These are phyloP conservation scores for Dipodomys spectabilis DNA, from an alignment of 2,113 vertebrate genomes.

Conservation along the genomic window DNA sequence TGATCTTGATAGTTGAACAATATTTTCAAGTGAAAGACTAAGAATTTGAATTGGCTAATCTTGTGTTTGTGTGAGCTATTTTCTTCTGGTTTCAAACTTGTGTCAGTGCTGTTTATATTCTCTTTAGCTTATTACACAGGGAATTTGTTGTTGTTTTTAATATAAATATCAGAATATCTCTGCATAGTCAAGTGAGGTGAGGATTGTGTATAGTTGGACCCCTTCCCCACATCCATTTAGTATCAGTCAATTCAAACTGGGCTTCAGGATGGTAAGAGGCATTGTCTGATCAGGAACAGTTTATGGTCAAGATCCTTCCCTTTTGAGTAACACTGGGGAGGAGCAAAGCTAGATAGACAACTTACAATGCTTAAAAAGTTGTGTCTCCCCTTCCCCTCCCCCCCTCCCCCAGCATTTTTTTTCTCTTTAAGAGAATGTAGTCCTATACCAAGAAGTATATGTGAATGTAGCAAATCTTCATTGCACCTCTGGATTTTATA, in stretches of 20 bases:
- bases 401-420: background rate
- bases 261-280: background rate
- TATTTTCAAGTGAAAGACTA: conserved; percentile 45
- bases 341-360: background rate
- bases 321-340: background rate
- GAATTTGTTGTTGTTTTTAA: background rate
- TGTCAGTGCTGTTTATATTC: background rate
- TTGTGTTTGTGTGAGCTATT: background rate
- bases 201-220: conserved; percentile 9
- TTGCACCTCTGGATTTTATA: background rate
- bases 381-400: fast-evolving
- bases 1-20: conserved; percentile 15
- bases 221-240: background rate
- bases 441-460: background rate
- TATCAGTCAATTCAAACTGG: conserved; percentile 31
- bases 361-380: background rate
- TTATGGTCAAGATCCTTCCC: background rate
- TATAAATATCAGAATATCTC: conserved; percentile 31
- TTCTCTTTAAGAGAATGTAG: background rate
- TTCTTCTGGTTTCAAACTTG: conserved; percentile 23
- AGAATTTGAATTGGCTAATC: background rate
- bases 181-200: background rate
- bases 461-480: background rate
- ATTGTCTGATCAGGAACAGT: background rate
- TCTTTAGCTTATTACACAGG: conserved; percentile 6